Conservation (phyloP, 2,888 invertebrate species). For the Apamea anceps region DNA sequence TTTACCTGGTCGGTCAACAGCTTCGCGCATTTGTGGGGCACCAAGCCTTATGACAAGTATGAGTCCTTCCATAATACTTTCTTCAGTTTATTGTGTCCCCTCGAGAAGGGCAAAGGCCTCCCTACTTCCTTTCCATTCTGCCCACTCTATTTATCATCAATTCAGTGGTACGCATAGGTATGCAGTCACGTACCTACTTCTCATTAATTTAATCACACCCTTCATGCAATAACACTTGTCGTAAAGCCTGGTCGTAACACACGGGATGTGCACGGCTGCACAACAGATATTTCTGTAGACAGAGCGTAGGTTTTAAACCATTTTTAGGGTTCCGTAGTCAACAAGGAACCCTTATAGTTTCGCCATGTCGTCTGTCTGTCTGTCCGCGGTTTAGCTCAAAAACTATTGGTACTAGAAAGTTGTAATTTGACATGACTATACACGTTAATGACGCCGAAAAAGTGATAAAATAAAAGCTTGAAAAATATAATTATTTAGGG, state of each 20-base stretch:
- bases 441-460: too few relatives aligned
- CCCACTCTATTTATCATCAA: background rate
- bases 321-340: too few relatives aligned
- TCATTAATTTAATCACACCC: background rate
- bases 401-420: too few relatives aligned
- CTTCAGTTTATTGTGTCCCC: background rate
- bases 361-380: too few relatives aligned
- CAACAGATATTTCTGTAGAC: background rate
- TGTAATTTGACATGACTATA: too few relatives aligned
- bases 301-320: background rate
- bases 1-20: slow-evolving; percentile 98
- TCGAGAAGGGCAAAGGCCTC: background rate
- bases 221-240: background rate
- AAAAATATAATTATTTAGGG: too few relatives aligned
- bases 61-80: slow-evolving; percentile 30
- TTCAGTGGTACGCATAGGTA: background rate
- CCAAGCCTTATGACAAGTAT: slow-evolving; percentile 93
- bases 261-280: background rate
- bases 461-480: too few relatives aligned
- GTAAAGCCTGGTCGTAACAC: background rate
- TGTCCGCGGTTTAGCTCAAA: too few relatives aligned
- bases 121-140: background rate
- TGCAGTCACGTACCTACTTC: background rate
- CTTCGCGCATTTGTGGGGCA: slow-evolving; percentile 95
- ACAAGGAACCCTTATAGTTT: too few relatives aligned